Evolutionary conservation across 2,888 invertebrate genomes (phyloP), one percentile per base, ranked within the genome.

Genomic region (Euplexia lucipara): DNA sequence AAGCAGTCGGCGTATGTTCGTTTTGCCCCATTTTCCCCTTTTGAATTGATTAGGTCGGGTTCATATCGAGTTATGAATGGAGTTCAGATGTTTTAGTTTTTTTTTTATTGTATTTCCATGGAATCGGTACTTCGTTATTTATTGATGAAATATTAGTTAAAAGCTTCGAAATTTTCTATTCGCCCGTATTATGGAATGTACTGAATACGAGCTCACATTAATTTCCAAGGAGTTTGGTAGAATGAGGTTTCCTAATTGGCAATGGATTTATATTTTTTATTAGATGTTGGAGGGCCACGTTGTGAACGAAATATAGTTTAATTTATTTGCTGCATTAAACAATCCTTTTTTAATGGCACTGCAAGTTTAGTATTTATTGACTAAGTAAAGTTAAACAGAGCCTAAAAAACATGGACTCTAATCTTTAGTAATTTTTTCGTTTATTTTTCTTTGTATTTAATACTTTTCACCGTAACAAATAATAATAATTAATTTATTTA

Each of bases 1-100:
- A 95, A 95, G 94, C 93, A 92, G 90, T 86, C 88, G 84, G 86
- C 85, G 89, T 92, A 87, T 91, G 91, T 90, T 92, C 92, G 88
- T 91, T 92, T 93, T 92, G 85, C 91, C 90, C 90, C 87, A 88
- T 89, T 91, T 91, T 90, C 89, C 90, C 90, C 90, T 90, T 92
- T 92, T 93, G 94, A 94, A 94, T 93, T 95, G 95, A 95, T 95
- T 94, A 94, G 91, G 88, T 90, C 86, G 91, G 86, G 63, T 91
- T 90, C 91, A 88, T 92, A 92, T 92, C 87, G 92, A 89, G 89
- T 89, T 90, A 85, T 92, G 92, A 94, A 93, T 92, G 87, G 91
- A 90, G 86, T 89, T 89, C 79, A 77, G 83, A 86, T 86, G 86
- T 86, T 90, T 90, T 87, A 82, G 85, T 84, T 82, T 82, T 81